Evolutionary conservation across 2,888 invertebrate genomes (phyloP).

Genomic region (Matsumyia berberina): DNA sequence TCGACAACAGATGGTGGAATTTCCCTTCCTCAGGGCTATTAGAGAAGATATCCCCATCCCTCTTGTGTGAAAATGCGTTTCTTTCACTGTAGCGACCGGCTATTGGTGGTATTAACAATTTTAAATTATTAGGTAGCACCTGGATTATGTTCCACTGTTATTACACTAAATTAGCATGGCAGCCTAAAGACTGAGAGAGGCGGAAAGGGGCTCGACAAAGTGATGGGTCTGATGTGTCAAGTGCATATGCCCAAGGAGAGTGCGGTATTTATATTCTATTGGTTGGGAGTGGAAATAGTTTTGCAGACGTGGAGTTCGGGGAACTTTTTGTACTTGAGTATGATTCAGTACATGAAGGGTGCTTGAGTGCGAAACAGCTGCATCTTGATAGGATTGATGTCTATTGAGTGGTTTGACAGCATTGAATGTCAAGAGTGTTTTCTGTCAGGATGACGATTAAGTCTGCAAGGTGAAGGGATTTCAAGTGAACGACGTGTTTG

Average conservation of each 20-base stretch:
- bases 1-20: constrained; percentile 37
- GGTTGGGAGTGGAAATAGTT: no score
- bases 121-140: constrained; percentile 56
- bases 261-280: background rate
- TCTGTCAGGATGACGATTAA: no score
- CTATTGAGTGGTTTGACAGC: no score
- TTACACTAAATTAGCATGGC: constrained; percentile 13
- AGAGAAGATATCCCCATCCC: background rate
- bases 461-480: no score
- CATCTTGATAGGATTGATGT: no score
- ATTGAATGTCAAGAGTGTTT: no score
- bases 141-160: constrained; percentile 53
- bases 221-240: constrained; percentile 33
- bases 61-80: background rate
- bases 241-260: constrained; percentile 11
- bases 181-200: no score
- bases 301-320: no score
- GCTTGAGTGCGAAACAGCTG: no score
- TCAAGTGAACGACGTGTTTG: no score
- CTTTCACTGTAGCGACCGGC: background rate
- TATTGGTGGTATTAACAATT: constrained; percentile 19
- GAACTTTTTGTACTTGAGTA: no score
- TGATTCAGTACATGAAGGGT: no score
- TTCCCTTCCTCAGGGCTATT: constrained; percentile 25
- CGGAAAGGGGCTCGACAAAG: background rate